Evolutionary conservation across 2,113 vertebrate genomes (phyloP).

Genomic region (Austrofundulus limnaeus): DNA sequence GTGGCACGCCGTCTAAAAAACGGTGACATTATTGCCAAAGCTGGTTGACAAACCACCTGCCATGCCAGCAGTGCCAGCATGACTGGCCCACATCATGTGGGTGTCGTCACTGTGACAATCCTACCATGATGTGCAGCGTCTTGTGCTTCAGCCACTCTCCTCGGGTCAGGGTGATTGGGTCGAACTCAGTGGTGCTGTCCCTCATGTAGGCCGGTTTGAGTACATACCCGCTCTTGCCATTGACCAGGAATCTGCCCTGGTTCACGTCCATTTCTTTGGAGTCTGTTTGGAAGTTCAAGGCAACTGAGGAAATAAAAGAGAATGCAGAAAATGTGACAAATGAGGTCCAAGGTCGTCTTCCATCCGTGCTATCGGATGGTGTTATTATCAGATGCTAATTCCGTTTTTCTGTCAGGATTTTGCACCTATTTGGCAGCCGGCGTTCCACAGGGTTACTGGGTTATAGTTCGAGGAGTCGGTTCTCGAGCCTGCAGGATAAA

Average conservation of each 20-base stretch:
- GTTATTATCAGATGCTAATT: background rate
- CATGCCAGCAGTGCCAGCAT: no score
- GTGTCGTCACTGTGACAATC: background rate
- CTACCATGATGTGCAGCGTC: constrained; percentile 87
- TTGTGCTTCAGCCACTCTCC: constrained; percentile 87
- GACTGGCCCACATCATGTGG: no score
- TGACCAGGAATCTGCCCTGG: constrained; percentile 89
- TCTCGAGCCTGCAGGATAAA: constrained; percentile 88
- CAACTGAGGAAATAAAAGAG: constrained; percentile 77
- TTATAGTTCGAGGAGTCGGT: constrained; percentile 94
- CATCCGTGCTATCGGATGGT: background rate
- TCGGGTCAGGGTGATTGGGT: constrained; percentile 83
- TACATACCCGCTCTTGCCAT: constrained; percentile 89
- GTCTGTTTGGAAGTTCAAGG: constrained; percentile 93
- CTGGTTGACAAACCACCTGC: no score
- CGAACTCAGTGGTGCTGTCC: constrained; percentile 82
- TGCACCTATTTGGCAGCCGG: constrained; percentile 91
- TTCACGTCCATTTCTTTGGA: constrained; percentile 89
- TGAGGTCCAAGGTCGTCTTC: no score
- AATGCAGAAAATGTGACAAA: background rate
- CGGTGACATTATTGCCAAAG: no score
- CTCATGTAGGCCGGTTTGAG: constrained; percentile 91
- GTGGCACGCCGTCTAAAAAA: no score
- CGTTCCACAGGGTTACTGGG: constrained; percentile 89
- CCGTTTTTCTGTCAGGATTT: background rate